These are phyloP conservation scores for Resseliella maxima DNA, from an alignment of 2,888 invertebrate species.

Conservation along the genomic window DNA sequence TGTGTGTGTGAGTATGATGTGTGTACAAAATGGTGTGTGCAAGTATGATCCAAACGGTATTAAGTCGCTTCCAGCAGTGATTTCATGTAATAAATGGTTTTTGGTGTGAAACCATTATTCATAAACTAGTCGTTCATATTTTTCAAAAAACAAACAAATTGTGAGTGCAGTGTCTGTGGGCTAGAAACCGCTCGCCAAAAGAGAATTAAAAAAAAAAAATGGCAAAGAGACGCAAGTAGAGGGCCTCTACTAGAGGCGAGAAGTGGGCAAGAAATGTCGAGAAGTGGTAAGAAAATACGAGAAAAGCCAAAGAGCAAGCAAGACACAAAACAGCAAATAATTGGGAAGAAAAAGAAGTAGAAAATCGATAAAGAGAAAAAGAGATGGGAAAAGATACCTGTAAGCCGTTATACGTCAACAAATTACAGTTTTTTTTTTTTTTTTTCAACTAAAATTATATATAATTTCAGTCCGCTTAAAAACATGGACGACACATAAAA, in stretches of 20 bases:
- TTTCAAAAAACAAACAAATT: not conserved
- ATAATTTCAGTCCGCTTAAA: slow-evolving; percentile 34
- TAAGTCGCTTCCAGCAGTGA: not conserved
- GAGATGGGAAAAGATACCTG: slow-evolving; percentile 5
- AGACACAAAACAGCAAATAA: too few relatives aligned
- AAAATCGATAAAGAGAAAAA: too few relatives aligned
- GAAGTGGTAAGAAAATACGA: too few relatives aligned
- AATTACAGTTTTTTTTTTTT: slow-evolving; percentile 41
- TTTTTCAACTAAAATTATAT: slow-evolving; percentile 36
- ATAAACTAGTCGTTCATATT: not conserved
- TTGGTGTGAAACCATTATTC: slow-evolving; percentile 45
- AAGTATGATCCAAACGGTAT: slow-evolving; percentile 1
- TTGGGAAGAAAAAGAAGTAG: too few relatives aligned
- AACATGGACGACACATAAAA: slow-evolving; percentile 35
- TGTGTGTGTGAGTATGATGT: not conserved
- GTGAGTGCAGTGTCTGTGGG: too few relatives aligned
- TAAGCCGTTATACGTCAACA: slow-evolving; percentile 38
- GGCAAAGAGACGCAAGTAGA: too few relatives aligned
- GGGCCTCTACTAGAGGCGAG: too few relatives aligned
- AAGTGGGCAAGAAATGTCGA: too few relatives aligned
- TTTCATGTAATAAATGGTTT: slow-evolving; percentile 23
- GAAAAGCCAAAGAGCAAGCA: too few relatives aligned
- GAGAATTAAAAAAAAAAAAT: too few relatives aligned
- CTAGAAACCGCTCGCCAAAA: too few relatives aligned
- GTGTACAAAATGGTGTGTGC: not conserved